Evolutionary conservation across 2,797 vertebrate genomes (phyloP).

Genomic region (Staurois parvus): DNA sequence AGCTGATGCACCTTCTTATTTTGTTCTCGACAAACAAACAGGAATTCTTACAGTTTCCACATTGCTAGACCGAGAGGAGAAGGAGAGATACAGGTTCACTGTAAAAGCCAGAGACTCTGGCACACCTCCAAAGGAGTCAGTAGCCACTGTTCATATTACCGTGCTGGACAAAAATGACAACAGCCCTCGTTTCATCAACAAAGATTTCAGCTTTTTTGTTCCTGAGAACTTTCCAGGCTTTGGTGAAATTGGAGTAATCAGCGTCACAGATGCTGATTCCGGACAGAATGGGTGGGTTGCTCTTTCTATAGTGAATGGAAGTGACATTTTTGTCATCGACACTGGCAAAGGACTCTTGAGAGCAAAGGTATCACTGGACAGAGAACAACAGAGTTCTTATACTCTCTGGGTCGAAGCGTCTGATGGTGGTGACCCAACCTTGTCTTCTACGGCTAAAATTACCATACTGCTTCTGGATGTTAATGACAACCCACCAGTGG

Average conservation of each 20-base stretch:
- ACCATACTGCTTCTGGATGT: slow-evolving; percentile 94
- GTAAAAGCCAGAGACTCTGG: slow-evolving; percentile 92
- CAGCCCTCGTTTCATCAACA: slow-evolving; percentile 96
- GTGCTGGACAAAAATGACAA: slow-evolving; percentile 98
- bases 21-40: slow-evolving; percentile 85
- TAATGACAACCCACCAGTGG: slow-evolving; percentile 96
- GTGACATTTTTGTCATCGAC: slow-evolving; percentile 96
- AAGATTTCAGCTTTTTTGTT: slow-evolving; percentile 98
- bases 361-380: slow-evolving; percentile 91
- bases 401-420: slow-evolving; percentile 92
- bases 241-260: slow-evolving; percentile 96
- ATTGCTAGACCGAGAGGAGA: slow-evolving; percentile 93
- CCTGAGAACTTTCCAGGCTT: slow-evolving; percentile 97
- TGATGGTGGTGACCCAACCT: slow-evolving; percentile 90
- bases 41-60: slow-evolving; percentile 90
- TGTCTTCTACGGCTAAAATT: slow-evolving; percentile 92
- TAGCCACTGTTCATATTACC: slow-evolving; percentile 89
- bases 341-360: slow-evolving; percentile 92
- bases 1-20: slow-evolving; percentile 87
- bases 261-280: slow-evolving; percentile 92
- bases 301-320: slow-evolving; percentile 93
- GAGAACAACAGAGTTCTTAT: slow-evolving; percentile 96
- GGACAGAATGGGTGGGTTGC: slow-evolving; percentile 95
- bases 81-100: slow-evolving; percentile 92
- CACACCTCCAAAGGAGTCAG: slow-evolving; percentile 87